A percentile compares a stretch with the other conserved stretches of the same genome.
These are phyloP conservation scores for Lates japonicus DNA, from an alignment of 2,797 vertebrate species.

Conservation along the genomic window DNA sequence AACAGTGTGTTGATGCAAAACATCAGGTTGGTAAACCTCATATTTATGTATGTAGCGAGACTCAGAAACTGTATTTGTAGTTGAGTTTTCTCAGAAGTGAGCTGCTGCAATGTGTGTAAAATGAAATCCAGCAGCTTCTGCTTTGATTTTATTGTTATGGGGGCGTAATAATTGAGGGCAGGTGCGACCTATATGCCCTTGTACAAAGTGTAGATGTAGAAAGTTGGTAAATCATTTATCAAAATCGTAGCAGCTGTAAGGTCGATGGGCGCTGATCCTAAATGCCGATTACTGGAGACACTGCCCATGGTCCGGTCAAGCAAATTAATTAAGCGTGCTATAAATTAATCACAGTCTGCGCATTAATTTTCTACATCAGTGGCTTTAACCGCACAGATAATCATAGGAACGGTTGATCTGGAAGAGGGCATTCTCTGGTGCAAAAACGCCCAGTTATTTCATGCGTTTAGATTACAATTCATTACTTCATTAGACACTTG, in stretches of 20 bases:
- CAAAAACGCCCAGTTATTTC: slow-evolving; percentile 7
- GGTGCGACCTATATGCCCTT: slow-evolving; percentile 12
- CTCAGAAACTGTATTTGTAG: not conserved
- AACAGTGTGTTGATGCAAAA: slow-evolving; percentile 21
- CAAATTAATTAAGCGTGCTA: slow-evolving; percentile 41
- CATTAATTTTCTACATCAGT: slow-evolving; percentile 43
- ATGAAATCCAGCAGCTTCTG: not conserved
- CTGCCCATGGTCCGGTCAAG: slow-evolving; percentile 20
- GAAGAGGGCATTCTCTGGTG: slow-evolving; percentile 4
- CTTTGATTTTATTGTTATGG: not conserved
- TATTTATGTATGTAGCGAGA: slow-evolving; percentile 19
- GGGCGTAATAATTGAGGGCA: slow-evolving; percentile 10
- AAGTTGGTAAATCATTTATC: slow-evolving; percentile 20
- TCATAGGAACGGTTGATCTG: not conserved
- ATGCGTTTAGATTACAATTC: not conserved
- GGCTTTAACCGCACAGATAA: slow-evolving; percentile 20
- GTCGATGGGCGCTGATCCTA: slow-evolving; percentile 23
- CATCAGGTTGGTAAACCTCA: not conserved
- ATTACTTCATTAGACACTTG: slow-evolving; percentile 15
- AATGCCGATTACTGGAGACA: slow-evolving; percentile 30
- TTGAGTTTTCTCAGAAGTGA: slow-evolving; percentile 19
- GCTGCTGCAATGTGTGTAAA: not conserved
- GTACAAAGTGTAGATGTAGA: slow-evolving; percentile 15
- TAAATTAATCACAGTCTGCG: slow-evolving; percentile 47
- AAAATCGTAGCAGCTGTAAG: slow-evolving; percentile 33